Evolutionary conservation across 2,888 invertebrate genomes (phyloP).

Genomic region (Cetonia aurata): DNA sequence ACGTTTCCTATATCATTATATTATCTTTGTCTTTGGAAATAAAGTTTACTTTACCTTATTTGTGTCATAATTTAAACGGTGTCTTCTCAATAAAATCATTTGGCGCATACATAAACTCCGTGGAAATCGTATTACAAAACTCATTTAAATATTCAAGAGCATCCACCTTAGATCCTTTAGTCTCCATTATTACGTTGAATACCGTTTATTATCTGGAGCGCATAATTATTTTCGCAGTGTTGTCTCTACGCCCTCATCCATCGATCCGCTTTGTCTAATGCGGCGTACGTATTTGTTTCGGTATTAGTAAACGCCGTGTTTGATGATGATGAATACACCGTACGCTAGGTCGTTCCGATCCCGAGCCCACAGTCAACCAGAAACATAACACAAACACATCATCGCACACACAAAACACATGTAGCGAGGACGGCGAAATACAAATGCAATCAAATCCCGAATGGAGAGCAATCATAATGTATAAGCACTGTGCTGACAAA

Average conservation of each 20-base stretch:
- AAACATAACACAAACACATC: conserved; percentile 40
- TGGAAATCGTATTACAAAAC: too few species aligned
- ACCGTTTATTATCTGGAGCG: conserved; percentile 36
- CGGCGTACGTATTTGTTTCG: conserved; percentile 44
- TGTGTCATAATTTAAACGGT: too few species aligned
- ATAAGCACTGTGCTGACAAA: conserved; percentile 55
- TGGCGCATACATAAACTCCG: too few species aligned
- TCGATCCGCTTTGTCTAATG: conserved; percentile 45
- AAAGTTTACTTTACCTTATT: too few species aligned
- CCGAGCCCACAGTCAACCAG: conserved; percentile 34
- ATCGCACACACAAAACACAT: conserved; percentile 32
- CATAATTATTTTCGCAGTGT: conserved; percentile 41
- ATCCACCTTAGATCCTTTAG: background rate
- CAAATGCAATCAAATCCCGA: conserved; percentile 57
- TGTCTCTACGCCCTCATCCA: conserved; percentile 15
- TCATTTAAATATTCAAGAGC: too few species aligned
- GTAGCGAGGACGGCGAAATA: conserved; percentile 50
- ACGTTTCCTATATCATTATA: too few species aligned
- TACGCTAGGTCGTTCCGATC: conserved; percentile 21
- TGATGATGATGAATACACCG: conserved; percentile 39
- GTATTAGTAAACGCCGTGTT: conserved; percentile 43
- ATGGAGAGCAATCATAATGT: conserved; percentile 55
- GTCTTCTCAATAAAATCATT: too few species aligned
- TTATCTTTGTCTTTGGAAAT: too few species aligned
- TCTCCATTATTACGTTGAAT: conserved; percentile 23